phyloP scores from a whole-genome alignment of 2,888 invertebrate genomes.

The Ariolimax columbianus region DNA sequence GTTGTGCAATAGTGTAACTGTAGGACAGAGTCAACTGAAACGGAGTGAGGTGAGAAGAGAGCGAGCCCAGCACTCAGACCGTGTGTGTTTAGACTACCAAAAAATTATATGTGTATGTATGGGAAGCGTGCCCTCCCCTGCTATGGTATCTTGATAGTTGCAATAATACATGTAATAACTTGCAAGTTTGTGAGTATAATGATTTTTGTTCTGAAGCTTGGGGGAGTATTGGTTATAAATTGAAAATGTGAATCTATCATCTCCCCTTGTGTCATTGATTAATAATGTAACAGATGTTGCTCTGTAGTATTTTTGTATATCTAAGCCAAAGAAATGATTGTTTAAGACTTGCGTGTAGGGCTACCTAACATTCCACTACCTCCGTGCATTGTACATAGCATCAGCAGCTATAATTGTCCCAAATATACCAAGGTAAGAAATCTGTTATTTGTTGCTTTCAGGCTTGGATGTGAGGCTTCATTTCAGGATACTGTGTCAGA shows the following conservation, averaged over 20 bases:
- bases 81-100: too few relatives aligned
- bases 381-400: neutral
- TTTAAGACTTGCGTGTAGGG: neutral
- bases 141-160: too few relatives aligned
- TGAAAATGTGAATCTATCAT: neutral
- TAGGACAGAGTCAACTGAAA: too few relatives aligned
- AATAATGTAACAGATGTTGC: slow-evolving; percentile 1
- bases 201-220: neutral
- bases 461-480: too few relatives aligned
- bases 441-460: neutral
- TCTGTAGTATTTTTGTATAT: neutral
- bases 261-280: slow-evolving; percentile 12
- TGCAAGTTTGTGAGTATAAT: neutral
- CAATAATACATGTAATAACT: neutral
- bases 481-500: too few relatives aligned
- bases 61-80: too few relatives aligned
- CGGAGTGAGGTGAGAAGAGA: too few relatives aligned
- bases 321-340: neutral
- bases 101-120: too few relatives aligned
- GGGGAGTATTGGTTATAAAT: neutral
- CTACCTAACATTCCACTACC: neutral
- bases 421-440: neutral
- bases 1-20: too few relatives aligned
- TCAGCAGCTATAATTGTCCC: neutral
- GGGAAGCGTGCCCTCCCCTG: too few relatives aligned